Conservation (phyloP, 2,888 invertebrate species). For the Imbricaverruca yamaguchii region DNA sequence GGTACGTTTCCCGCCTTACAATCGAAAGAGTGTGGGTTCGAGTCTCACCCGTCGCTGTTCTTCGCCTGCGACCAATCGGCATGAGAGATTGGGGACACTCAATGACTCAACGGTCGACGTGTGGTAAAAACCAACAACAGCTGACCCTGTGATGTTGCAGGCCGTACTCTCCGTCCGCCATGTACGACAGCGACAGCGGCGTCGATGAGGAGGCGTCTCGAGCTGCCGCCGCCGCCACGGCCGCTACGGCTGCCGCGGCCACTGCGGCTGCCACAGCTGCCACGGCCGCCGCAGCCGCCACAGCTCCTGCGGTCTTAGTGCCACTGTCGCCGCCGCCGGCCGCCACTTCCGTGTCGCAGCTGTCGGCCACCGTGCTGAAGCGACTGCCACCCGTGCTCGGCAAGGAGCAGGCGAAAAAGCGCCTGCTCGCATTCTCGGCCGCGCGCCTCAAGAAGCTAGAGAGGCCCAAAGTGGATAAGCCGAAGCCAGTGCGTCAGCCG, state of each 20-base stretch:
- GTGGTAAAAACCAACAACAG: too few relatives aligned
- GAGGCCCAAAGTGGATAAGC: neutral
- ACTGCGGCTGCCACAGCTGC: neutral
- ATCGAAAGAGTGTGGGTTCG: too few relatives aligned
- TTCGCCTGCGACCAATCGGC: too few relatives aligned
- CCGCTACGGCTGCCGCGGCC: neutral
- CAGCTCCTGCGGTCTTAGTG: too few relatives aligned
- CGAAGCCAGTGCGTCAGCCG: neutral
- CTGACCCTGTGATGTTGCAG: neutral
- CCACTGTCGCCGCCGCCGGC: neutral
- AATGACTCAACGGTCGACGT: too few relatives aligned
- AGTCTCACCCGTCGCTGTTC: too few relatives aligned
- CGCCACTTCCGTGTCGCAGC: neutral
- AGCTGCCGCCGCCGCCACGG: neutral
- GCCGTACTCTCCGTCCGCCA: slow-evolving; percentile 3
- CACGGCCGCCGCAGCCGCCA: neutral
- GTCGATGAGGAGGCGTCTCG: neutral
- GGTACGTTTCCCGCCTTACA: too few relatives aligned
- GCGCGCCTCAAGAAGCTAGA: neutral
- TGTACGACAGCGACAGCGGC: slow-evolving; percentile 20
- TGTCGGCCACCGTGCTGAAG: neutral
- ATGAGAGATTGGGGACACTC: too few relatives aligned
- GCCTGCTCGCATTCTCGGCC: slow-evolving; percentile 41
- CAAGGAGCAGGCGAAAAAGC: slow-evolving; percentile 42
- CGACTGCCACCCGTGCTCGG: slow-evolving; percentile 37